Evolutionary conservation across 2,888 invertebrate species (phyloP).

Genomic region (Labia minor): DNA sequence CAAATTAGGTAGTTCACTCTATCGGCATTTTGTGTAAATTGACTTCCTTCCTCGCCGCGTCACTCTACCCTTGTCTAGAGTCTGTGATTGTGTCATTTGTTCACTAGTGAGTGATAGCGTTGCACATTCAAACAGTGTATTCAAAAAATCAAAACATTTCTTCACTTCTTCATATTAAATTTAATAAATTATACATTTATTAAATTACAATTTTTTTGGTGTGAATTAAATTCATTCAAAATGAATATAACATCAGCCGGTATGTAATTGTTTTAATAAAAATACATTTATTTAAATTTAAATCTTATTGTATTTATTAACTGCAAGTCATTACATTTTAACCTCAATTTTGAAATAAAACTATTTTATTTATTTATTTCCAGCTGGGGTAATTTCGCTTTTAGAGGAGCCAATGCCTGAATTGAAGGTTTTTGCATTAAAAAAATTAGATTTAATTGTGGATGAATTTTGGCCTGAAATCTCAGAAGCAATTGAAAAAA

Average conservation of each 20-base stretch:
- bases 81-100: too few relatives aligned
- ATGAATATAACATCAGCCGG: conserved; percentile 41
- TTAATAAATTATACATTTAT: too few relatives aligned
- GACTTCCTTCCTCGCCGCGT: too few relatives aligned
- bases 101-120: too few relatives aligned
- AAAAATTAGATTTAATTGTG: conserved; percentile 84
- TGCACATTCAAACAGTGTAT: too few relatives aligned
- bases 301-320: neutral
- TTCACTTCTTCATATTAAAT: too few relatives aligned
- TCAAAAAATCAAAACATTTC: too few relatives aligned
- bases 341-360: neutral
- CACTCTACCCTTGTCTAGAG: too few relatives aligned
- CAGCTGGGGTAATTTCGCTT: conserved; percentile 89
- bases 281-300: neutral
- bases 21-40: too few relatives aligned
- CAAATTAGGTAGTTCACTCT: too few relatives aligned
- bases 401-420: conserved; percentile 89
- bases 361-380: conserved; percentile 25
- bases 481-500: conserved; percentile 93
- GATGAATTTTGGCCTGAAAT: conserved; percentile 99
- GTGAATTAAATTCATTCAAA: conserved; percentile 22
- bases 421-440: conserved; percentile 85
- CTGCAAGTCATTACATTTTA: conserved; percentile 22
- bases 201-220: too few relatives aligned
- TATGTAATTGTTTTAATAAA: conserved; percentile 25